phyloP scores from a whole-genome alignment of 2,113 vertebrate genomes.

The Platichthys stellatus region DNA sequence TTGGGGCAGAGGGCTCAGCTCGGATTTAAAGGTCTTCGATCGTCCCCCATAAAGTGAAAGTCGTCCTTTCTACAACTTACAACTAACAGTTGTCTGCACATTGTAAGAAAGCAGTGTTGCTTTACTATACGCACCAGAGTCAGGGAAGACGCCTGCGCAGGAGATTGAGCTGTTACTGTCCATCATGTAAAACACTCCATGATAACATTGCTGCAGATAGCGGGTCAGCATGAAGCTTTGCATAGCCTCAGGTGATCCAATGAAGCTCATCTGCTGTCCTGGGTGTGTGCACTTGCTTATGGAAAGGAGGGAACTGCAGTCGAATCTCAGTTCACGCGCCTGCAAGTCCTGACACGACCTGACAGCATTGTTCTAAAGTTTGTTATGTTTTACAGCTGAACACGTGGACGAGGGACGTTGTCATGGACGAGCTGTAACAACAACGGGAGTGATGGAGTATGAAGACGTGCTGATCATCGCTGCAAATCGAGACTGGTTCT shows the following conservation, averaged over 20 bases:
- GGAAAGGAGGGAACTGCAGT: neutral
- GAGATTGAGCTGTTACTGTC: too few species aligned
- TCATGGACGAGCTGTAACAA: conserved; percentile 35
- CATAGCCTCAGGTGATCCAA: conserved; percentile 48
- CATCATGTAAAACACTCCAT: neutral
- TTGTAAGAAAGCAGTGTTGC: rapidly evolving
- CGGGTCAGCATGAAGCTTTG: conserved; percentile 45
- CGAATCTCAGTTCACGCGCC: conserved; percentile 10
- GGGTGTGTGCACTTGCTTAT: neutral
- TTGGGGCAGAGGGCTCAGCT: conserved; percentile 45
- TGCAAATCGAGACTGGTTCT: neutral
- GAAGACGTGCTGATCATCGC: conserved; percentile 27
- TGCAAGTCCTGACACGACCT: conserved; percentile 23
- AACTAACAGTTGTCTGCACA: too few species aligned
- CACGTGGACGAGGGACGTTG: conserved; percentile 1
- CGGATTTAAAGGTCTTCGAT: neutral
- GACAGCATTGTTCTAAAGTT: conserved; percentile 39
- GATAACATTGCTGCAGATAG: conserved; percentile 22
- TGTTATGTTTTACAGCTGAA: conserved; percentile 46
- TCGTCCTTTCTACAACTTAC: neutral
- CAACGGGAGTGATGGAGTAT: conserved; percentile 30
- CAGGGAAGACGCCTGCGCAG: too few species aligned
- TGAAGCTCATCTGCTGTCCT: neutral
- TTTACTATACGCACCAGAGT: neutral
- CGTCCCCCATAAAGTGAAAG: neutral